Base-by-base conservation (phyloP, 2,113 vertebrate genomes). In the Vidua chalybeata region DNA sequence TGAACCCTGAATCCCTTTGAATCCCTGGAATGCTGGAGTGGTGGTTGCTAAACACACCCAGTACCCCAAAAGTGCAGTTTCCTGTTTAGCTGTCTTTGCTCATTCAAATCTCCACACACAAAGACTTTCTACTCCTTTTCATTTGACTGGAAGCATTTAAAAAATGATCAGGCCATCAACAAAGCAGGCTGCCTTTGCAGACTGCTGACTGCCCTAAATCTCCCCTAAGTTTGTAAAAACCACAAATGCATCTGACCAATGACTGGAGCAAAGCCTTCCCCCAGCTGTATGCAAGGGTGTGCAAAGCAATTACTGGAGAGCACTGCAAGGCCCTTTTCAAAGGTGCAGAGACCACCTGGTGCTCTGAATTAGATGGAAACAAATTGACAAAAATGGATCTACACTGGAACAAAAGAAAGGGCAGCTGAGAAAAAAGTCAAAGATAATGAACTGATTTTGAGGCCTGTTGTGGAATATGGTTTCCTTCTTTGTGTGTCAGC, bases 351-450 rank as follows among this genome's bases (percentile, higher is more conserved):
- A 69, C 39, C 83, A 90, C 68, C 55, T 90, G 79, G 55, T 89
- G 43, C 35, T 87, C 73, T 84, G 87, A 92, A 92, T 87, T 49
- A 89, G 52, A 19, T 30, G 33, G 39, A 39, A 93, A 72, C 27
- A 56, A 78, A 39, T 37, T 62, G 37, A 92, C 26, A 74, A 80
- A 84, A 94, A 73, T 13, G 58, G 10, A 66, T 49, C 66, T 73
- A 21, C n/a, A 7, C 9, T 5, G n/a, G 62, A 76, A 95, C 46
- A 91, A 91, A 85, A 89, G 69, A 79, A 87, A 87, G 9, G 13
- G 31, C 54, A 82, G 46, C 49, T 82, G 46, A 79, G 59, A 55
- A 93, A 91, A 69, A 72, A 91, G 72, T 63, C 79, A 80, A 30
- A 86, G 16, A 46, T 67, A 43, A 92, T 55, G 22, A 90, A 81